A percentile compares a stretch with the other conserved stretches of the same genome.
Evolutionary conservation across 2,888 invertebrate genomes (phyloP).

Genomic region (Rotaria socialis): DNA sequence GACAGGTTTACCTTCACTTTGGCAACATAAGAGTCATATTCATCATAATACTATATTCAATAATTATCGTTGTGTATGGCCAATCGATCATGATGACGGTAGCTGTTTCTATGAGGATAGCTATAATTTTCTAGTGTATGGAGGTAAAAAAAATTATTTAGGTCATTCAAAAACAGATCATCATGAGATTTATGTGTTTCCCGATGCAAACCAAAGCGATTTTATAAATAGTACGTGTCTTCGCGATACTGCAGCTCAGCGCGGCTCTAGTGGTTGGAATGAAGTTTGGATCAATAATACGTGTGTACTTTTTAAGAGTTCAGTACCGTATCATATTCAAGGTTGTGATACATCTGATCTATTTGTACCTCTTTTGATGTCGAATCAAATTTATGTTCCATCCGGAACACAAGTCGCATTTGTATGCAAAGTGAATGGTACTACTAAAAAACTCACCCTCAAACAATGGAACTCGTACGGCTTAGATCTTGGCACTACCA

Average conservation of each 20-base stretch:
- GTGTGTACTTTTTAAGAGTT: background rate
- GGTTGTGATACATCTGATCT: background rate
- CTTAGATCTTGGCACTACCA: background rate
- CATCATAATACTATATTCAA: background rate
- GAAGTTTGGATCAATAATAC: background rate
- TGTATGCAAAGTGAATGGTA: background rate
- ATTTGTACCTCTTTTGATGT: background rate
- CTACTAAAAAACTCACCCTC: background rate
- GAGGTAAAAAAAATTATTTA: conserved; percentile 18
- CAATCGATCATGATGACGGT: background rate
- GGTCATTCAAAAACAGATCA: conserved; percentile 30
- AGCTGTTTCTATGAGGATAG: conserved; percentile 30
- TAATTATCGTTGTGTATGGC: background rate
- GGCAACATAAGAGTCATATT: background rate
- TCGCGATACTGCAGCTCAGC: background rate
- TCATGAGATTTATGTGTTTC: conserved; percentile 12
- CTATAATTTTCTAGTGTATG: conserved; percentile 2
- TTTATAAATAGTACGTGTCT: background rate
- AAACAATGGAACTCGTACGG: conserved; percentile 10
- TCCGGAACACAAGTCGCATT: too few relatives aligned
- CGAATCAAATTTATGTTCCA: too few relatives aligned
- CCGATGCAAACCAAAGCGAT: background rate
- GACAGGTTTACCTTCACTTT: conserved; percentile 10
- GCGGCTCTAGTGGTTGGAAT: conserved; percentile 13
- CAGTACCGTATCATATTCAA: background rate